Evolutionary conservation across 2,113 vertebrate species (phyloP), one percentile per base, ranked within the genome.

Genomic region (Malurus elegans): DNA sequence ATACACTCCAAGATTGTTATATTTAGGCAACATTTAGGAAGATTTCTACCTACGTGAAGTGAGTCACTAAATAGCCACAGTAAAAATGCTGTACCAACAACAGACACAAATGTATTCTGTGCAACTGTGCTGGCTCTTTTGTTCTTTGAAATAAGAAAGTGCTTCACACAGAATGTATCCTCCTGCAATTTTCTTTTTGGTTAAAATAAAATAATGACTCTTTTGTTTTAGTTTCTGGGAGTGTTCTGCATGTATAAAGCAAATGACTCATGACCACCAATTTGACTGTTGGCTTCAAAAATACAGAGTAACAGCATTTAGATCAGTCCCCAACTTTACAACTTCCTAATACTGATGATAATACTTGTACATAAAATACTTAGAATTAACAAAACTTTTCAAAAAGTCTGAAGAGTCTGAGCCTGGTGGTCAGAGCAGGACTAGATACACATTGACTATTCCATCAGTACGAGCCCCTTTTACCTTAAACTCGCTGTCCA

Each of bases 1-100:
- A 50, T 34, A 38, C 11, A 14, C 21, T 84, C 53, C 47, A 85
- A 61, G 29, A 29, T 17, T 31, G 32, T 90, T 85, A 23, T 8
- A 76, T 91, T 93, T 86, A 85, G 71, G 56, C 81, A 91, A 66
- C 16, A n/a, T 62, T 61, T 61, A 61, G 65, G 69, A 86, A 72
- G 25, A 87, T 82, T 57, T 93, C 40, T 91, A 45, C 61, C 61
- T 82, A 42, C 28, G 14, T 53, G 18, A 86, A 85, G 8, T 7
- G 23, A 69, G 36, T 50, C 40, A 47, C 53, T 61, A 18, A 57
- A 65, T 12, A 60, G 61, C 50, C 50, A 53, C 36, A 36, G 38
- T 16, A 90, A 62, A 86, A 86, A 66, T 1, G 7, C 42, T 36
- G 3, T 9, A 54, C 9, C 21, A 53, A 28, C 73, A 58, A 84